phyloP scores from a whole-genome alignment of 2,888 invertebrate species.

The Petrolisthes manimaculis region DNA sequence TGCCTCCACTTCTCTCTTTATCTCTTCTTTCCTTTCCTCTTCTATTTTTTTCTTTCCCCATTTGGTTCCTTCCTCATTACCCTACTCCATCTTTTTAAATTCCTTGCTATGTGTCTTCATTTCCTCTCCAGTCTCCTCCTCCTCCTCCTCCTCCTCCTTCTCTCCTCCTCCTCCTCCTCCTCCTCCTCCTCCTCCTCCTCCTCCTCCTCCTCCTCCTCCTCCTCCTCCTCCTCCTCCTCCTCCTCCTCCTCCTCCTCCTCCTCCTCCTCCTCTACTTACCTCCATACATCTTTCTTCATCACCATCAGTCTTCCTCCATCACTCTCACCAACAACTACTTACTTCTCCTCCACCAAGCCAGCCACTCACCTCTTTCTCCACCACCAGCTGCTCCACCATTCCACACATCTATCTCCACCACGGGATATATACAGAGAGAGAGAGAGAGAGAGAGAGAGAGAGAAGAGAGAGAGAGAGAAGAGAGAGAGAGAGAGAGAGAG shows the following conservation, averaged over 20 bases:
- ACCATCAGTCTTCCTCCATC: background rate
- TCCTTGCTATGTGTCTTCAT: background rate
- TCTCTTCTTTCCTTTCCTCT: too few relatives aligned
- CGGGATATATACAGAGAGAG: too few relatives aligned
- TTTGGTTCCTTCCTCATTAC: too few relatives aligned
- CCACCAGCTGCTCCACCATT: background rate
- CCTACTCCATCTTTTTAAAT: background rate
- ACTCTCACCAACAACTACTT: background rate
- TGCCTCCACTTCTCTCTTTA: too few relatives aligned
- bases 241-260: background rate
- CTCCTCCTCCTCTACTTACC: background rate
- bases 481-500: background rate
- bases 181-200: background rate
- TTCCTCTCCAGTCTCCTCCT: background rate
- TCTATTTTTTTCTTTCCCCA: too few relatives aligned
- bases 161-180: background rate
- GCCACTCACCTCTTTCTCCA: background rate
- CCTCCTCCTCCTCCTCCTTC: conserved; percentile 4
- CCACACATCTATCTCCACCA: too few relatives aligned
- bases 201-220: background rate
- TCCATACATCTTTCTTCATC: background rate
- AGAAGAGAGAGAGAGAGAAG: background rate
- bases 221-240: background rate
- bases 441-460: background rate
- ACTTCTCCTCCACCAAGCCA: background rate